Conservation (phyloP, 2,797 vertebrate species). For the Propithecus perrieri region DNA sequence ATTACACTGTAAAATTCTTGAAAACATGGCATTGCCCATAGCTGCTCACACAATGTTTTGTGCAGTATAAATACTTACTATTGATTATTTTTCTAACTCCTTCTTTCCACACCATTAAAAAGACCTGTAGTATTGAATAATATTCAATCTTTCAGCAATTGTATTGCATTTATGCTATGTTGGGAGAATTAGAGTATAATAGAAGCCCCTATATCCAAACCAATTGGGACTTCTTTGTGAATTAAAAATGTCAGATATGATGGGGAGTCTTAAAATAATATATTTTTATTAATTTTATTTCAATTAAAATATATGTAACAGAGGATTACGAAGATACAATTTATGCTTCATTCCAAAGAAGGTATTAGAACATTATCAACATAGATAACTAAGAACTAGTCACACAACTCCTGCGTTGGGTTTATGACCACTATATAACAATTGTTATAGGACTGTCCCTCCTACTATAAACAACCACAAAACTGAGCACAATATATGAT, state of each 20-base stretch:
- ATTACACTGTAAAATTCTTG: background rate
- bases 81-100: background rate
- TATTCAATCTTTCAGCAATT: background rate
- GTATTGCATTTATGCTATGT: background rate
- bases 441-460: background rate
- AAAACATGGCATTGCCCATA: background rate
- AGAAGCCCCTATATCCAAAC: background rate
- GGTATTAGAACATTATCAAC: background rate
- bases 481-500: background rate
- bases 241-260: background rate
- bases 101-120: background rate
- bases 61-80: background rate
- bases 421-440: background rate
- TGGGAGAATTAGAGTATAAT: background rate
- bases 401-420: background rate
- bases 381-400: background rate
- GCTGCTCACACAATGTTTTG: background rate
- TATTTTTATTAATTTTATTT: background rate
- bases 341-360: background rate
- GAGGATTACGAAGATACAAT: background rate
- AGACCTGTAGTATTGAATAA: background rate
- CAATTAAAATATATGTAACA: background rate
- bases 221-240: background rate
- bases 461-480: background rate
- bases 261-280: background rate